Percentiles rank a stretch among this genome's conserved stretches.
Evolutionary conservation across 1,140 invertebrate genomes (phyloP).

Genomic region (Drosophila subobscura): DNA sequence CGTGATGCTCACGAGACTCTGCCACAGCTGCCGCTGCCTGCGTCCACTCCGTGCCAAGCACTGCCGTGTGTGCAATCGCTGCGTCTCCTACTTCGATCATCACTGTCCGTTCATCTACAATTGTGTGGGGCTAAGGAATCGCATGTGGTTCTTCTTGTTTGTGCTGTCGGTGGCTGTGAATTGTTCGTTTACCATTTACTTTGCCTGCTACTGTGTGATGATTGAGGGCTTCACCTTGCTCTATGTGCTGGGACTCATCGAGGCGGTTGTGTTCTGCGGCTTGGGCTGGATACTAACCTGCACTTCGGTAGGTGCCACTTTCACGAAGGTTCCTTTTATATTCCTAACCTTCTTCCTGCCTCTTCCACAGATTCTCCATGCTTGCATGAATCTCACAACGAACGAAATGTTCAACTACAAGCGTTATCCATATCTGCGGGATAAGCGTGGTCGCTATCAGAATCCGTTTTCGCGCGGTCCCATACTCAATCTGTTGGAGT

Average conservation of each 20-base stretch:
- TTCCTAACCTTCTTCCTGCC: slow-evolving; percentile 26
- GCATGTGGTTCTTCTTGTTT: slow-evolving; percentile 96
- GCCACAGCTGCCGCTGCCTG: slow-evolving; percentile 95
- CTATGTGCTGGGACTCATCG: slow-evolving; percentile 91
- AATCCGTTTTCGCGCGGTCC: slow-evolving; percentile 95
- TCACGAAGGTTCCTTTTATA: not conserved
- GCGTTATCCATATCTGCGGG: slow-evolving; percentile 93
- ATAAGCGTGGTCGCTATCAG: slow-evolving; percentile 93
- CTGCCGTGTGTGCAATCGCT: slow-evolving; percentile 95
- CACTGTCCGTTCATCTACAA: slow-evolving; percentile 98
- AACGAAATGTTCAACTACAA: slow-evolving; percentile 98
- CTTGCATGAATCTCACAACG: slow-evolving; percentile 95
- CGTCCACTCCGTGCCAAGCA: slow-evolving; percentile 94
- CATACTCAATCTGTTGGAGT: slow-evolving; percentile 93
- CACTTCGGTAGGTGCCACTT: slow-evolving; percentile 89
- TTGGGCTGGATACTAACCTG: slow-evolving; percentile 94
- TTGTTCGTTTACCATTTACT: slow-evolving; percentile 93
- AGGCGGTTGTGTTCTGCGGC: slow-evolving; percentile 92
- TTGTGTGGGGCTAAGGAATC: slow-evolving; percentile 93
- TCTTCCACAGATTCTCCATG: slow-evolving; percentile 89
- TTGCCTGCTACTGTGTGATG: slow-evolving; percentile 93
- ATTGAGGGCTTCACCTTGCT: slow-evolving; percentile 93
- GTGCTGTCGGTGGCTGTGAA: slow-evolving; percentile 93
- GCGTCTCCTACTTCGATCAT: slow-evolving; percentile 96
- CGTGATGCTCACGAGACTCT: slow-evolving; percentile 92